These are phyloP conservation scores for Scopus umbretta DNA, from an alignment of 2,113 vertebrate genomes.

Conservation along the genomic window DNA sequence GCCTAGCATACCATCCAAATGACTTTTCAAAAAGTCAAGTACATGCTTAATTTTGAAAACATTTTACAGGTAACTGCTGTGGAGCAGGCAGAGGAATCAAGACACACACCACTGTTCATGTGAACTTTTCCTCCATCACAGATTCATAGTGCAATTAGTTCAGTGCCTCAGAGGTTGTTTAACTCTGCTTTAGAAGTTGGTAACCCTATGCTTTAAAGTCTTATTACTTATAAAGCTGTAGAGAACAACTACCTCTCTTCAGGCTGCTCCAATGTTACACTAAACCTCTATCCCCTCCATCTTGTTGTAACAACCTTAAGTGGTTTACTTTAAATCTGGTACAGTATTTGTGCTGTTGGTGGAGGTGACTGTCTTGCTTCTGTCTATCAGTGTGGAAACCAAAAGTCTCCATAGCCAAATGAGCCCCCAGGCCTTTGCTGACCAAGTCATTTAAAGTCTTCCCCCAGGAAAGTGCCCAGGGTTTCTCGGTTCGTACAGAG, in stretches of 20 bases:
- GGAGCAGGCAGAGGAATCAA: neutral
- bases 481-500: neutral
- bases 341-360: neutral
- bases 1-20: neutral
- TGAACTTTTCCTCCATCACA: neutral
- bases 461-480: no score
- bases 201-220: neutral
- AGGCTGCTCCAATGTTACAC: neutral
- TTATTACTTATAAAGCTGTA: neutral
- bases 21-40: neutral
- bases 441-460: neutral
- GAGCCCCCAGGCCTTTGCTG: neutral
- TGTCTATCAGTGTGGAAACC: neutral
- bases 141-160: neutral
- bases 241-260: neutral
- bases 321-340: neutral
- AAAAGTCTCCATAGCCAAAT: neutral
- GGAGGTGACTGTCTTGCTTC: neutral
- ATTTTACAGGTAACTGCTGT: neutral
- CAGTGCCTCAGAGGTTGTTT: neutral
- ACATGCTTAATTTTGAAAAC: neutral
- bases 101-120: rapidly evolving
- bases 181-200: neutral
- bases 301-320: rapidly evolving
- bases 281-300: neutral